phyloP scores from a whole-genome alignment of 2,113 vertebrate genomes.

The Phasianus colchicus region DNA sequence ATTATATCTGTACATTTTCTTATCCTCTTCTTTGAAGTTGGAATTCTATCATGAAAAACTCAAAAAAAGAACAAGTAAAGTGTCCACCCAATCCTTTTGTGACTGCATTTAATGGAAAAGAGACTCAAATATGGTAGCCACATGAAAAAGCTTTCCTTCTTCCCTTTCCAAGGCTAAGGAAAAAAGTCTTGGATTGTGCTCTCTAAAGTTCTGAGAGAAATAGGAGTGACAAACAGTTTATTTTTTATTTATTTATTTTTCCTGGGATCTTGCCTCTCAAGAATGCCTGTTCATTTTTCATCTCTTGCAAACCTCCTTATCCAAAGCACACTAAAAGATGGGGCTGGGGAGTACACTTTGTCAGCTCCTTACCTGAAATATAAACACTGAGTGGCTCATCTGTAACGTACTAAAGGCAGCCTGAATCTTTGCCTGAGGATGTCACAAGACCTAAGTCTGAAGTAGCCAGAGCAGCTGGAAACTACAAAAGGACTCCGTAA shows the following conservation, averaged over 20 bases:
- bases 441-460: rapidly evolving
- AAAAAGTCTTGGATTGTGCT: background rate
- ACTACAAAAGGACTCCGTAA: background rate
- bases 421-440: background rate
- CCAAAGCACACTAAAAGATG: background rate
- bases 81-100: background rate
- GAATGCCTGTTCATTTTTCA: background rate
- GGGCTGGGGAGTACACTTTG: rapidly evolving
- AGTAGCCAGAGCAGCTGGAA: background rate
- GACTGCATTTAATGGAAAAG: background rate
- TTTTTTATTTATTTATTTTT: background rate
- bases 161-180: background rate
- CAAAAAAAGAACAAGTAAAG: background rate
- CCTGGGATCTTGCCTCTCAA: background rate
- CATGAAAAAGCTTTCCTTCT: background rate
- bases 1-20: slow-evolving; percentile 13
- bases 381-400: background rate
- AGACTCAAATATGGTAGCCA: background rate
- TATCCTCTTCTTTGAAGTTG: background rate
- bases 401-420: background rate
- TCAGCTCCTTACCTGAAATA: background rate
- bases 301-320: background rate
- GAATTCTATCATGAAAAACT: background rate
- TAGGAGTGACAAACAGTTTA: rapidly evolving
- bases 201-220: background rate